phyloP scores from a whole-genome alignment of 2,113 vertebrate genomes.

The Blennius ocellaris region DNA sequence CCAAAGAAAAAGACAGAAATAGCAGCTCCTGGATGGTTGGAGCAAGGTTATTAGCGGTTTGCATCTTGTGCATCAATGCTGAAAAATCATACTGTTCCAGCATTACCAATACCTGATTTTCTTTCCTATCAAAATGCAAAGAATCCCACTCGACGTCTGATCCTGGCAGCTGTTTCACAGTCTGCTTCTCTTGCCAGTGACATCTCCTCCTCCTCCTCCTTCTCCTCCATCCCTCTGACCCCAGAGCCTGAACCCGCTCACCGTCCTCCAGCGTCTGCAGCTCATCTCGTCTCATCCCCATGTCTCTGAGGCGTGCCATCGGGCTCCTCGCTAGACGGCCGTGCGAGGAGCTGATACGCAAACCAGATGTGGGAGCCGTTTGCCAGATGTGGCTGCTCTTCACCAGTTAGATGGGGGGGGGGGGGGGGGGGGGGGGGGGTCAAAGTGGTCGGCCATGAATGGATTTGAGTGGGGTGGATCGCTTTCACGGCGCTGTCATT shows the following conservation, averaged over 20 bases:
- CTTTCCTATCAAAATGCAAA: conserved; percentile 1
- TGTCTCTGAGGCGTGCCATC: conserved; percentile 43
- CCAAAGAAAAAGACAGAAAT: too few species aligned
- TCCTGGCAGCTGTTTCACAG: conserved; percentile 5
- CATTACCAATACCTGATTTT: too few species aligned
- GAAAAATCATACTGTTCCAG: too few species aligned
- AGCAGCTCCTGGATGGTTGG: too few species aligned
- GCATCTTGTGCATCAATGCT: too few species aligned
- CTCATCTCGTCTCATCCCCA: conserved; percentile 26
- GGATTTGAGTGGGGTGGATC: conserved; percentile 63
- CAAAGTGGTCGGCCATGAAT: conserved; percentile 69
- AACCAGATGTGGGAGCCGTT: conserved; percentile 72
- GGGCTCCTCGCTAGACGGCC: conserved; percentile 45
- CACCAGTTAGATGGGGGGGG: conserved; percentile 46
- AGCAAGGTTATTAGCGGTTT: too few species aligned
- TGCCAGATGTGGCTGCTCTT: conserved; percentile 75
- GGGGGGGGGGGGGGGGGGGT: conserved; percentile 29
- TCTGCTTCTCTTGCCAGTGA: conserved; percentile 30
- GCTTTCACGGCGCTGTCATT: conserved; percentile 58
- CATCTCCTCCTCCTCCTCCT: conserved; percentile 47
- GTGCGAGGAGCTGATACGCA: conserved; percentile 65
- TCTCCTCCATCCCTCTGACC: conserved; percentile 40
- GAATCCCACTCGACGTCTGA: conserved; percentile 1
- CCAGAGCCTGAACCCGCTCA: conserved; percentile 33
- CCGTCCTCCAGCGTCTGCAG: conserved; percentile 35